Evolutionary conservation across 2,113 vertebrate species (phyloP).

Genomic region (Nestor notabilis): DNA sequence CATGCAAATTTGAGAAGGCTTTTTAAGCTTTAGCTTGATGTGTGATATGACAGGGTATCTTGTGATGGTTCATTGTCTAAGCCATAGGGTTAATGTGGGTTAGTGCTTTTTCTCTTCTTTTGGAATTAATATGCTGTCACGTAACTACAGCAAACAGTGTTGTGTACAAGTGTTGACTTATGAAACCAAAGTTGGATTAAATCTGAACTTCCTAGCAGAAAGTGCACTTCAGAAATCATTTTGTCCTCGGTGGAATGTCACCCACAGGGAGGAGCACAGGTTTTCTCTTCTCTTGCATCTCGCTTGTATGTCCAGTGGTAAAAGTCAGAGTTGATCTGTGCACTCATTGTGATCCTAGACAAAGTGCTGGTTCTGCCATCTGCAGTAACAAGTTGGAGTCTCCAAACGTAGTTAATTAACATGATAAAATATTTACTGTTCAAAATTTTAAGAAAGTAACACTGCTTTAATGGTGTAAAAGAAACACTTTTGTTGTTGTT

Average conservation of each 20-base stretch:
- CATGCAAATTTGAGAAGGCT: neutral
- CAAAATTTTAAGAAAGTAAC: neutral
- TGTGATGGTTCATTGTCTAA: neutral
- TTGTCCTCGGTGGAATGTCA: neutral
- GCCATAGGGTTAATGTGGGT: neutral
- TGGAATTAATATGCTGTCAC: neutral
- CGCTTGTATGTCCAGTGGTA: neutral
- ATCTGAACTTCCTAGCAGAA: neutral
- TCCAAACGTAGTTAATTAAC: neutral
- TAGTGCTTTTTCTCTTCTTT: neutral
- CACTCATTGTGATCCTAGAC: fast-evolving
- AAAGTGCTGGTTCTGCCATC: neutral
- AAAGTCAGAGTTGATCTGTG: neutral
- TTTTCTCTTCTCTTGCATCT: neutral
- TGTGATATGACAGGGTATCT: neutral
- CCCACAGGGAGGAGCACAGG: fast-evolving
- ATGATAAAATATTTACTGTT: conserved; percentile 45
- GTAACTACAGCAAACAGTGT: neutral
- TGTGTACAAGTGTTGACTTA: neutral
- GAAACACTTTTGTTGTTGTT: neutral
- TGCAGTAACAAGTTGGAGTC: neutral
- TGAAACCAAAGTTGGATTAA: neutral
- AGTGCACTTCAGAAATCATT: neutral
- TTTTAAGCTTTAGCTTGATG: neutral
- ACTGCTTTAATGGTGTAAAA: neutral